Base-by-base conservation (phyloP, 1,140 invertebrate genomes). In the Camponotus vicinus region DNA sequence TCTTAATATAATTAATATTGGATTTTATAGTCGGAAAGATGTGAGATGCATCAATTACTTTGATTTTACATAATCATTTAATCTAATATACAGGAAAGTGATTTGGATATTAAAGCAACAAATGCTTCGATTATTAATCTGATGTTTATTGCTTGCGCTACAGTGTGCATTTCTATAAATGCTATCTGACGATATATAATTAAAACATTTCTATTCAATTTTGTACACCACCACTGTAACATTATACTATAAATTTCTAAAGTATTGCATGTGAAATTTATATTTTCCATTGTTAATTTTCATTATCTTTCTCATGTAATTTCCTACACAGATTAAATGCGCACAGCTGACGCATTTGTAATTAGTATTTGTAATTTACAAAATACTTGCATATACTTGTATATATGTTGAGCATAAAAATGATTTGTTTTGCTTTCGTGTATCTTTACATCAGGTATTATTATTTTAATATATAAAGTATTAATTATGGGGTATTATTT, bases 161-260 rank as follows among this genome's bases (percentile, higher is more conserved):
- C 59, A 64, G 11, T 27, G 27, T 27, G 18, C 59, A 21, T 61
- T 42, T 49, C 42, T 64, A 18, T 27, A 42, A 77, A 21, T 37
- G 3, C 27, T 64, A n/a, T 15, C 40, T 63, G n/a, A 40, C 40
- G 15, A 77, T 27, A 63, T 66, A 66, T 66, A 66, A 78, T 78
- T 78, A 42, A 78, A 66, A 64, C 42, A 64, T 78, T 78, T 63
- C 40, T 27, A 64, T 34, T 7, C 7, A 64, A 32, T 45, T 49
- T 42, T 34, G n/a, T 21, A 66, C 18, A 66, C 18, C 61, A 9
- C 52, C 11, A 49, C 13, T 15, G 9, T 18, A 15, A 75, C 8
- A 42, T 61, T 45, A 59, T 42, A 27, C 15, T 21, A 9, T 63
- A 64, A 77, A 11, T 21, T n/a, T 37, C 9, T 49, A 55, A 66